Evolutionary conservation across 1,140 invertebrate genomes (phyloP), one percentile per base, ranked within the genome.

Genomic region (Pseudoatta argentina): DNA sequence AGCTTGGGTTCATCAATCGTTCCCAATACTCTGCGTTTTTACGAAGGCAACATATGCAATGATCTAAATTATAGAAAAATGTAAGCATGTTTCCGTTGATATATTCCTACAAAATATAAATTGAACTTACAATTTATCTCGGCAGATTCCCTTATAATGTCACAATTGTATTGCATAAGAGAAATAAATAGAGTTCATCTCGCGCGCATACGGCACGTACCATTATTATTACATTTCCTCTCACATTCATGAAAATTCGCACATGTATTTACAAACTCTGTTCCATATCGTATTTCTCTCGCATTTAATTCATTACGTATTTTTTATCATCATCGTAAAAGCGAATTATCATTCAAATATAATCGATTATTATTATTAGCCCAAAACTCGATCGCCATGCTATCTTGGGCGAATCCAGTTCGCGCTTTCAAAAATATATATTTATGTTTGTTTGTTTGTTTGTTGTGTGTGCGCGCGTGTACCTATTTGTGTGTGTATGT

Each of bases 191-290:
- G 71, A 24, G 86, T 88, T 88, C 76, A 63, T 34, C 63, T 87
- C 39, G 82, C 61, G 82, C 61, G 57, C 91, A 90, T 89, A 93
- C 91, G 88, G 88, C 87, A 88, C 87, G 92, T 69, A 69, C 1
- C 39, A 69, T 16, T 48, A 69, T 16, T 48, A 16, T 7, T 48
- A 69, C 39, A 73, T 93, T 87, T n/a, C 44, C 61, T 91, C 85
- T 76, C 77, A 44, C 39, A 44, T 44, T 86, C 69, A 77, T 90
- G 76, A 85, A 92, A 92, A 92, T 90, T 88, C 87, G 90, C 78
- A 86, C 87, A 12, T 85, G 67, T 93, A 93, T 93, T 93, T 93
- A 93, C 93, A 93, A 77, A 75, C 81, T 86, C 69, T 87, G 75
- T 78, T 87, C 39, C 53, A 59, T 61, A 12, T 82, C 87, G 75